phyloP scores from a whole-genome alignment of 2,888 invertebrate genomes.

The Stenolophus ochropezus region DNA sequence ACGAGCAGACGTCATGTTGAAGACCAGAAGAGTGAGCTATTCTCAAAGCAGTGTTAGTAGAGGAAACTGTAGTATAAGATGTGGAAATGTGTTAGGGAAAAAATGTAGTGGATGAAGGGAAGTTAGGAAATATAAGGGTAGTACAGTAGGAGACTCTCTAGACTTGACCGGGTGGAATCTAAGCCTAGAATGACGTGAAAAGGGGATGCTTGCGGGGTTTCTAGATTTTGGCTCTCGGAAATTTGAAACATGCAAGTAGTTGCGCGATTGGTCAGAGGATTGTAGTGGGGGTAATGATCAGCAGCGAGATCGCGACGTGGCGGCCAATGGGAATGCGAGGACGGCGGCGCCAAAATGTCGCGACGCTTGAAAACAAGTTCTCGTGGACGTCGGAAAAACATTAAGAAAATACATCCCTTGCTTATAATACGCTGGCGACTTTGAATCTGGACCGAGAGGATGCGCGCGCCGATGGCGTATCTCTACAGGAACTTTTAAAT shows the following conservation, averaged over 20 bases:
- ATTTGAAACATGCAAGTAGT: constrained; percentile 50
- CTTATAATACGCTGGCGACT: constrained; percentile 35
- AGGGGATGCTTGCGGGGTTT: constrained; percentile 52
- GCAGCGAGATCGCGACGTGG: constrained; percentile 61
- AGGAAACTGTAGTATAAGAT: neutral
- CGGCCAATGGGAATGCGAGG: constrained; percentile 64
- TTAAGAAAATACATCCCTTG: constrained; percentile 56
- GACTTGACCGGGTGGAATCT: constrained; percentile 49
- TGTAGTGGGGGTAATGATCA: constrained; percentile 64
- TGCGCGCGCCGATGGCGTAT: constrained; percentile 46
- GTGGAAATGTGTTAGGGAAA: neutral
- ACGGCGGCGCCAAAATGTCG: constrained; percentile 72
- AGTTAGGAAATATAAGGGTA: neutral
- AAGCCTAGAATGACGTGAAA: constrained; percentile 48
- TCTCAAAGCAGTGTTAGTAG: neutral
- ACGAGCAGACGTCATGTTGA: constrained; percentile 21
- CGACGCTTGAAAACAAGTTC: constrained; percentile 69
- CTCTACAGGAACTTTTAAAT: constrained; percentile 34
- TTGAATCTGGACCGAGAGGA: constrained; percentile 50
- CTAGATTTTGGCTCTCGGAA: constrained; percentile 55
- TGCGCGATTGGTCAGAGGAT: constrained; percentile 39
- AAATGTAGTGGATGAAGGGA: neutral
- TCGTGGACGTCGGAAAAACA: constrained; percentile 51
- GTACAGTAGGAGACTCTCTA: neutral
- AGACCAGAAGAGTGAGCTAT: neutral